Base-by-base conservation (phyloP, 2,113 vertebrate genomes). In the Spea multiplicata region DNA sequence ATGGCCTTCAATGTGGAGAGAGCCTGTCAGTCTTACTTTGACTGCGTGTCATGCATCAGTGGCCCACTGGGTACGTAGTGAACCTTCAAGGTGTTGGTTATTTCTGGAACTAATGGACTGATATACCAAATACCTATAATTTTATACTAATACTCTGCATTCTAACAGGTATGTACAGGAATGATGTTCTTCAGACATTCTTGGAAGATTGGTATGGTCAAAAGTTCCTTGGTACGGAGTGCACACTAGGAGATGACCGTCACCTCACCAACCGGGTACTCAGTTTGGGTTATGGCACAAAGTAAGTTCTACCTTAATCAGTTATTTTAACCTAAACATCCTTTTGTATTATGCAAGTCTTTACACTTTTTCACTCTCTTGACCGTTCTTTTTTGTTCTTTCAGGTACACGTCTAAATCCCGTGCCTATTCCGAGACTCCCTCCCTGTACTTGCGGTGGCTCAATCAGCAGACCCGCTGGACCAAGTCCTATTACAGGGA, bases 151-250 rank as follows among this genome's bases (percentile, higher is more conserved):
- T 17, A 6, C 30, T n/a, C 7, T 3, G 12, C 12, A 44, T 44
- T 10, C 4, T 3, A 76, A 7, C 47, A 96, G 95, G 95, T 61
- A 88, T 96, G 13, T 96, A 96, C 83, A 90, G 94, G 76, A 96
- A 96, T 45, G 91, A 93, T 71, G 84, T 96, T 5, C 88, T 96
- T 8, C 95, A 96, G 85, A 91, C 93, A 82, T 95, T 96, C 83
- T 84, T 96, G 3, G 95, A 96, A 82, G 90, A 91, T 14, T 96
- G 95, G 95, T 96, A 96, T 84, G 95, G 95, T 82, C 95, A 96
- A 88, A 94, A 67, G 83, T 96, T 96, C 30, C 30, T 30, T 30
- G 30, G 30, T 30, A 30, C 30, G 95, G 96, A 0, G 95, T 96
- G 84, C 88, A 94, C 6, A 94, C 96, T 85, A 30, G 30, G 30